phyloP scores from a whole-genome alignment of 2,113 vertebrate genomes.

The Uropsilus gracilis region DNA sequence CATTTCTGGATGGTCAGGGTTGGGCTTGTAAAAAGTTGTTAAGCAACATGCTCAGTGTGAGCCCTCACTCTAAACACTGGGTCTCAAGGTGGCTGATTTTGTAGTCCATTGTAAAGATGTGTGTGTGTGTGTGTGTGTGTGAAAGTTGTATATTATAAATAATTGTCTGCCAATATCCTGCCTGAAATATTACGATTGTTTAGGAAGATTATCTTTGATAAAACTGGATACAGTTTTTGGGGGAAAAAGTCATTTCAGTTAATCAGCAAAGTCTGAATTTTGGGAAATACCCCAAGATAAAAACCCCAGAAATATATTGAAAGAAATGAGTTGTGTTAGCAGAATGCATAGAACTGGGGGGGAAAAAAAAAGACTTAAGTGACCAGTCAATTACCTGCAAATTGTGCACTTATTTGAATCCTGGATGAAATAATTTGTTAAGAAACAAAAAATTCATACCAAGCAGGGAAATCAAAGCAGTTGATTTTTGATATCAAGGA shows the following conservation, averaged over 20 bases:
- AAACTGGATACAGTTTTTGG: no score
- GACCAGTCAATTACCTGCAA: neutral
- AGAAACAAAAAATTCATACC: neutral
- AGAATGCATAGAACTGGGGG: neutral
- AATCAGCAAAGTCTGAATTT: neutral
- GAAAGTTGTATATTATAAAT: no score
- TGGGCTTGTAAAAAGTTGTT: no score
- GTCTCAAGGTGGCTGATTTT: no score
- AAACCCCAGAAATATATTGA: neutral
- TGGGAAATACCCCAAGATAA: neutral
- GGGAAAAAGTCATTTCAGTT: neutral
- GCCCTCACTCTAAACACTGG: no score
- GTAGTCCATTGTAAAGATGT: no score
- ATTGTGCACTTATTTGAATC: neutral
- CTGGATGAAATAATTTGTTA: neutral
- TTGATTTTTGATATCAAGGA: neutral
- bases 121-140: no score
- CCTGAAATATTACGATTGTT: no score
- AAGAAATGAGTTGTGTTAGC: neutral
- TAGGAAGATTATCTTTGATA: no score
- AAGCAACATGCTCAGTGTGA: no score
- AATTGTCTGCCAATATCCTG: no score
- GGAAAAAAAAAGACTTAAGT: neutral
- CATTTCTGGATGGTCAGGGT: no score
- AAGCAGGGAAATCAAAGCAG: neutral